Conservation (phyloP, 2,113 vertebrate genomes). For the Calypte anna region DNA sequence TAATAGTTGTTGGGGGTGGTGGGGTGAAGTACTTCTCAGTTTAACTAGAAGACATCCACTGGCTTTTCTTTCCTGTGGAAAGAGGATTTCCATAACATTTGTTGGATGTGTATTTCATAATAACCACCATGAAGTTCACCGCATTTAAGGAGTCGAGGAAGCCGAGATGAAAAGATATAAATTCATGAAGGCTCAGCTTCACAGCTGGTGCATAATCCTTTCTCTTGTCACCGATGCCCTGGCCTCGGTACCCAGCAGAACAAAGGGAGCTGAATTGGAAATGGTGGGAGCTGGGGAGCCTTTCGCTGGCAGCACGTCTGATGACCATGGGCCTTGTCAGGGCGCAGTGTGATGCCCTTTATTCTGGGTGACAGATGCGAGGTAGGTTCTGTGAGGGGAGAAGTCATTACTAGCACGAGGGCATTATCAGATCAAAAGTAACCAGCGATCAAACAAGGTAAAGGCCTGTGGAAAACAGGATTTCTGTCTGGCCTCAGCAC, state of each 20-base stretch:
- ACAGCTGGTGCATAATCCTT: constrained; percentile 83
- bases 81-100: constrained; percentile 81
- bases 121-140: constrained; percentile 81
- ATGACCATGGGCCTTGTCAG: constrained; percentile 82
- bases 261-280: constrained; percentile 86
- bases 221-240: constrained; percentile 78
- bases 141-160: constrained; percentile 72
- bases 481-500: constrained; percentile 81
- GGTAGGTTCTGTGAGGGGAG: constrained; percentile 77
- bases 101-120: constrained; percentile 83
- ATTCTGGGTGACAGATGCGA: constrained; percentile 85
- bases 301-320: constrained; percentile 75
- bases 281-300: constrained; percentile 81
- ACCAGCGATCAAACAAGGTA: constrained; percentile 82
- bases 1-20: neutral
- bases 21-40: constrained; percentile 42
- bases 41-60: constrained; percentile 76
- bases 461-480: constrained; percentile 81
- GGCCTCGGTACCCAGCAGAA: constrained; percentile 75
- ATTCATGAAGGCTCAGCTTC: constrained; percentile 80
- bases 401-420: constrained; percentile 82
- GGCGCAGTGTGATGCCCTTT: constrained; percentile 84
- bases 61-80: constrained; percentile 80
- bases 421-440: constrained; percentile 86
- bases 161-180: constrained; percentile 77